A percentile compares a stretch with the other conserved stretches of the same genome.
phyloP scores from a whole-genome alignment of 1,140 invertebrate species.

The Lutraria rhynchaena region DNA sequence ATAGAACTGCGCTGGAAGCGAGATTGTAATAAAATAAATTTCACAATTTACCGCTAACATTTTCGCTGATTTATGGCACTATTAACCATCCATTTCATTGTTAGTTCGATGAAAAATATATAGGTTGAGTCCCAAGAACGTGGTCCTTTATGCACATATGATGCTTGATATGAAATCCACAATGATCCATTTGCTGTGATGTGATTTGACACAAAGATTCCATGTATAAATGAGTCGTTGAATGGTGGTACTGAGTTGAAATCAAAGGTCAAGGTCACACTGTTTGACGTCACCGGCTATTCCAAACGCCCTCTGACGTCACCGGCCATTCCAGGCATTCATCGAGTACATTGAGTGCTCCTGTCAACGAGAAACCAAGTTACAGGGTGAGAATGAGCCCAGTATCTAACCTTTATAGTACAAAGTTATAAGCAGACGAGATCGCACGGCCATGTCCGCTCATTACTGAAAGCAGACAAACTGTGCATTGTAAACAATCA shows the following conservation, averaged over 20 bases:
- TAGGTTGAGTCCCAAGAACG: slow-evolving; percentile 27
- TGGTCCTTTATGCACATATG: slow-evolving; percentile 23
- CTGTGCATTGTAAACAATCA: too few species aligned
- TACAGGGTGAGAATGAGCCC: slow-evolving; percentile 57
- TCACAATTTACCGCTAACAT: too few species aligned
- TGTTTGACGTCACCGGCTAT: slow-evolving; percentile 56
- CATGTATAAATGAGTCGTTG: slow-evolving; percentile 37
- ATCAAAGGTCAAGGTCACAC: slow-evolving; percentile 55
- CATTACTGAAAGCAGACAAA: too few species aligned
- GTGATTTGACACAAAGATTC: slow-evolving; percentile 38
- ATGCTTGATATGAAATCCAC: slow-evolving; percentile 32
- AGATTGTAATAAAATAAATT: too few species aligned
- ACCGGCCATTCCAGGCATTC: slow-evolving; percentile 59
- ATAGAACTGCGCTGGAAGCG: too few species aligned
- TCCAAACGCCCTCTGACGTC: slow-evolving; percentile 53
- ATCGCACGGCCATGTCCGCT: too few species aligned
- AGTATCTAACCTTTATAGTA: slow-evolving; percentile 9
- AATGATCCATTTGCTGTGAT: not conserved
- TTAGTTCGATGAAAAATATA: too few species aligned
- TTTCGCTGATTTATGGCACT: too few species aligned
- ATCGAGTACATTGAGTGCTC: slow-evolving; percentile 61
- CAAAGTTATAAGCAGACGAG: too few species aligned
- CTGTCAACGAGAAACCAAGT: slow-evolving; percentile 61
- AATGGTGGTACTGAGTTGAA: slow-evolving; percentile 57
- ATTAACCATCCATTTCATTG: too few species aligned